These are phyloP conservation scores for Leptopilina syphax DNA, from an alignment of 2,888 invertebrate genomes.

Conservation along the genomic window DNA sequence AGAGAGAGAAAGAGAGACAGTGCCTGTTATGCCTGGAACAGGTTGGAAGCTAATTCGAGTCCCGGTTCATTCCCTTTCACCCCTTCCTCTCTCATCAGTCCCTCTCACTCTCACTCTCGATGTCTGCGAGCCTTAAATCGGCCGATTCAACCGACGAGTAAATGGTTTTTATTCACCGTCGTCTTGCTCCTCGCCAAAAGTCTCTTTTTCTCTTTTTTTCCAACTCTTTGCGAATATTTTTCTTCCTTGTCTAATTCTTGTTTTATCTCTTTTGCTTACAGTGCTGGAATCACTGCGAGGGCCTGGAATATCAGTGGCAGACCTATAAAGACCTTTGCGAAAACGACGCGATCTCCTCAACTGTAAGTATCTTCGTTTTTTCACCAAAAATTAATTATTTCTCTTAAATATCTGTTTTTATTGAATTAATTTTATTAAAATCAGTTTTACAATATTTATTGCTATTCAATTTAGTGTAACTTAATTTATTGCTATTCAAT, in stretches of 20 bases:
- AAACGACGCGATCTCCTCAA: slow-evolving; percentile 64
- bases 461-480: too few species aligned
- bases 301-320: slow-evolving; percentile 71
- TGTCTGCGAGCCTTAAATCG: slow-evolving; percentile 63
- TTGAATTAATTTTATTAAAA: too few species aligned
- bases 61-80: slow-evolving; percentile 50
- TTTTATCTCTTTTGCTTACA: slow-evolving; percentile 64
- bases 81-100: slow-evolving; percentile 42
- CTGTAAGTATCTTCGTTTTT: slow-evolving; percentile 64
- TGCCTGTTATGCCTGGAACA: slow-evolving; percentile 71
- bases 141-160: slow-evolving; percentile 68
- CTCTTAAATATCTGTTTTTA: not conserved
- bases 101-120: slow-evolving; percentile 46
- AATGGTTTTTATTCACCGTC: slow-evolving; percentile 68
- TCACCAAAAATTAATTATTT: slow-evolving; percentile 47
- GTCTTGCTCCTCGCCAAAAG: slow-evolving; percentile 51
- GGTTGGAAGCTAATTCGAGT: slow-evolving; percentile 75
- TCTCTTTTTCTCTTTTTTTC: slow-evolving; percentile 49
- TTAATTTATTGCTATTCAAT: too few species aligned
- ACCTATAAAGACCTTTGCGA: slow-evolving; percentile 70
- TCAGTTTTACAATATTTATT: too few species aligned
- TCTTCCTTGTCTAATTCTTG: slow-evolving; percentile 52
- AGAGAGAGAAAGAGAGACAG: slow-evolving; percentile 56
- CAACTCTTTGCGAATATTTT: slow-evolving; percentile 59
- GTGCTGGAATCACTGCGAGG: slow-evolving; percentile 74